Evolutionary conservation across 1,140 invertebrate species (phyloP).

Genomic region (Hyposmocoma kahamanoa): DNA sequence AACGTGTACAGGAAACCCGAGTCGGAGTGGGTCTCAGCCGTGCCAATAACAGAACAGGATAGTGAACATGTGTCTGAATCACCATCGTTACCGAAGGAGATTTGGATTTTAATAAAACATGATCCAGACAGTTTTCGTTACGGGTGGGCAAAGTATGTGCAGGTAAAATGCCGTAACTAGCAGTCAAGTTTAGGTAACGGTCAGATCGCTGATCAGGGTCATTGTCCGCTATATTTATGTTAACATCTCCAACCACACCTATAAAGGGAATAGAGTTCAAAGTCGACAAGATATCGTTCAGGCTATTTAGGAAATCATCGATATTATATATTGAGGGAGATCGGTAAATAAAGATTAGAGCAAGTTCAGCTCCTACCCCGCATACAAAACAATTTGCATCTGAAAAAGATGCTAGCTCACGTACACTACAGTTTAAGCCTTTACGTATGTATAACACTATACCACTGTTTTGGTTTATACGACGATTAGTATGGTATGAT

Average conservation of each 20-base stretch:
- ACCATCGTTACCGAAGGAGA: background rate
- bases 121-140: conserved; percentile 3
- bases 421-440: background rate
- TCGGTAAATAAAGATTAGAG: conserved; percentile 9
- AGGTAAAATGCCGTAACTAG: conserved; percentile 11
- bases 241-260: conserved; percentile 6
- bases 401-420: background rate
- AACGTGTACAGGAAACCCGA: too few species aligned
- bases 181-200: conserved; percentile 8
- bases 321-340: background rate
- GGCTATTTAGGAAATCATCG: conserved; percentile 4
- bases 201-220: background rate
- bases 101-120: background rate
- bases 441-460: conserved; percentile 6
- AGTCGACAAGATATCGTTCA: background rate
- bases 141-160: background rate
- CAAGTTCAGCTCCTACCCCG: background rate
- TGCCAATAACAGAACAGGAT: background rate
- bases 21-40: background rate
- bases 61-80: background rate
- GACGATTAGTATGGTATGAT: background rate
- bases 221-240: conserved; percentile 3
- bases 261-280: conserved; percentile 1
- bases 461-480: conserved; percentile 12
- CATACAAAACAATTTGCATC: conserved; percentile 4